Percentiles rank a stretch among this genome's conserved stretches.
These are phyloP conservation scores for Anguilla pacifica DNA, from an alignment of 2,797 vertebrate species.

Conservation along the genomic window DNA sequence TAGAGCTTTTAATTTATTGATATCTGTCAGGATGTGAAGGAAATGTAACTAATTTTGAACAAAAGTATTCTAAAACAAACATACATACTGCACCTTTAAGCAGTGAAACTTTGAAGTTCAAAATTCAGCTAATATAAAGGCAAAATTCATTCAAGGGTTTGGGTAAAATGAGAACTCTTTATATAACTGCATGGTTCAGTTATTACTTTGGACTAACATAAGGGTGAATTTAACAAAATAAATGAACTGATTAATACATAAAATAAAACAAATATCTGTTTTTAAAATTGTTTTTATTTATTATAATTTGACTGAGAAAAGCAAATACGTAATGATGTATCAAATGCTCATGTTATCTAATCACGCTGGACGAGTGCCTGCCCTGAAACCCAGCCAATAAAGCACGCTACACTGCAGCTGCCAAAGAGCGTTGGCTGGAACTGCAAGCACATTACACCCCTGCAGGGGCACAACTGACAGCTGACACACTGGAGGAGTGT, in stretches of 20 bases:
- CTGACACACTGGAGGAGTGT: background rate
- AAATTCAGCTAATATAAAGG: background rate
- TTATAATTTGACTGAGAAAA: conserved; percentile 18
- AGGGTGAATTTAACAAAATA: background rate
- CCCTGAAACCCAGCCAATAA: background rate
- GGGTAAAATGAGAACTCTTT: background rate
- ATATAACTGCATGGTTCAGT: background rate
- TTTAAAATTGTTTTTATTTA: background rate
- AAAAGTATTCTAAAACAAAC: no score
- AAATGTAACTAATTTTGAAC: no score
- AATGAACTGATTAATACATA: background rate
- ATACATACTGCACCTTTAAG: background rate
- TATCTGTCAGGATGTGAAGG: no score
- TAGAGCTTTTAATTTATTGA: no score
- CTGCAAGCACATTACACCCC: background rate
- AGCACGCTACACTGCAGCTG: background rate
- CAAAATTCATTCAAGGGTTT: background rate
- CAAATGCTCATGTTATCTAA: background rate
- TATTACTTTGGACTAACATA: background rate
- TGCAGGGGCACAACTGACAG: background rate
- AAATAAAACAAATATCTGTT: background rate
- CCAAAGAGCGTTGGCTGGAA: background rate
- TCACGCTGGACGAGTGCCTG: background rate
- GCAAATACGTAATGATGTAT: conserved; percentile 4
- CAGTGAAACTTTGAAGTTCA: background rate